Evolutionary conservation across 2,888 invertebrate species (phyloP).

Genomic region (Heteropelma amictum): DNA sequence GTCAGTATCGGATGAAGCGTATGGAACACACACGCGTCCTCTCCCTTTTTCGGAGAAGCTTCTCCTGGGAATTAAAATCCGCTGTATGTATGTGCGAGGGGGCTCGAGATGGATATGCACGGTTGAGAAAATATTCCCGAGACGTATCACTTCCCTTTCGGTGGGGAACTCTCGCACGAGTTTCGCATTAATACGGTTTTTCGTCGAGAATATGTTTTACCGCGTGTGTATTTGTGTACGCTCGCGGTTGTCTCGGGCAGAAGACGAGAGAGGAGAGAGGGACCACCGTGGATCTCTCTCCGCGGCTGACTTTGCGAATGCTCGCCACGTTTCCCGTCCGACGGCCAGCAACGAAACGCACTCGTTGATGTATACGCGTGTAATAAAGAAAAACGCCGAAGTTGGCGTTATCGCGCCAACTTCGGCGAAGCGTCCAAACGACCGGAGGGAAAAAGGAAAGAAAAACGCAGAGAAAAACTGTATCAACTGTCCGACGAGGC

Average conservation of each 20-base stretch:
- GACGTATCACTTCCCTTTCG: slow-evolving; percentile 48
- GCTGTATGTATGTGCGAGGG: slow-evolving; percentile 12
- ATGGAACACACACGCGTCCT: slow-evolving; percentile 19
- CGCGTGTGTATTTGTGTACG: neutral
- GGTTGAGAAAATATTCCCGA: slow-evolving; percentile 54
- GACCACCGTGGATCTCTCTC: slow-evolving; percentile 31
- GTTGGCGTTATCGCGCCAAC: slow-evolving; percentile 10
- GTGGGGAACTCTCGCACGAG: slow-evolving; percentile 51
- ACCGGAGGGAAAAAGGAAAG: neutral
- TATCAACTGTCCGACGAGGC: too few species aligned
- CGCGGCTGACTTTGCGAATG: slow-evolving; percentile 30
- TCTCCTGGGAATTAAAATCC: slow-evolving; percentile 38
- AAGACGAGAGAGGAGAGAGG: neutral
- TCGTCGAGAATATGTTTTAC: slow-evolving; percentile 16
- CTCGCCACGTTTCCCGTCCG: slow-evolving; percentile 48
- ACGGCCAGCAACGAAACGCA: slow-evolving; percentile 48
- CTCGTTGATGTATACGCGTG: too few species aligned
- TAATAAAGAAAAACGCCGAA: slow-evolving; percentile 51
- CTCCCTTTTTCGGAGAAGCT: slow-evolving; percentile 26
- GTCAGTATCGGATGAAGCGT: slow-evolving; percentile 9
- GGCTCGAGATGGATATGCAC: slow-evolving; percentile 27
- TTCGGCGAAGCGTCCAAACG: slow-evolving; percentile 8
- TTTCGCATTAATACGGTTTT: slow-evolving; percentile 57
- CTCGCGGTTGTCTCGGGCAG: slow-evolving; percentile 8
- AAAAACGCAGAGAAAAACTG: neutral